Evolutionary conservation across 2,888 invertebrate genomes (phyloP), one percentile per base, ranked within the genome.

Genomic region (Noctua janthe): DNA sequence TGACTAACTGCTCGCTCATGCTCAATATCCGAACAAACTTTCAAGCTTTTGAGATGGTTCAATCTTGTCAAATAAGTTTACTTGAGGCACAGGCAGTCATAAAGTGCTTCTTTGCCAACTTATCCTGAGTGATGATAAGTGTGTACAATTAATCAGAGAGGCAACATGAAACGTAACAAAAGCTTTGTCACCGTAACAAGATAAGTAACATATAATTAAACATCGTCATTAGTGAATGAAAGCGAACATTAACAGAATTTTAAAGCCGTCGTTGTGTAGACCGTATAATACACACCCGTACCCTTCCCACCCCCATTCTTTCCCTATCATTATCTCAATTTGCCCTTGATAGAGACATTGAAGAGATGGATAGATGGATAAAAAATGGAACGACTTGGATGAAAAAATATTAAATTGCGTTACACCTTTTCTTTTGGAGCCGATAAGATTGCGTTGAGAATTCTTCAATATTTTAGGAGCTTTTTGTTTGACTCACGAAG

Each of bases 291-390:
- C 59, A 82, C 72, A 82, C 83, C 84, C 73, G 82, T 74, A 80
- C 74, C 82, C 82, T 76, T 76, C 76, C 84, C 76, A 86, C 85
- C 89, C 89, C 88, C 88, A 89, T 90, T 89, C 87, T 89, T 82
- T 90, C 90, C 90, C 92, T 90, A 90, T 94, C 92, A 95, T 94
- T 94, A 95, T 94, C 94, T 92, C 92, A 92, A 93, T 93, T 92
- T 93, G 92, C 92, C 91, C 93, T 92, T 91, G 91, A 95, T 95
- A 92, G 93, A 95, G 95, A 94, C 94, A 92, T 95, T 93, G 91
- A 73, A 85, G 67, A 88, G 82, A 84, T 82, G 72, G 82, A 81
- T 82, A 78, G 80, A 80, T 80, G 80, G 66, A 87, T 84, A 90
- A 90, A 89, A 90, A 90, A 84, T 81, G 80, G 73, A 79, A 84